Evolutionary conservation across 2,113 vertebrate species (phyloP), one percentile per base, ranked within the genome.

Genomic region (Mormyrus iriodes): DNA sequence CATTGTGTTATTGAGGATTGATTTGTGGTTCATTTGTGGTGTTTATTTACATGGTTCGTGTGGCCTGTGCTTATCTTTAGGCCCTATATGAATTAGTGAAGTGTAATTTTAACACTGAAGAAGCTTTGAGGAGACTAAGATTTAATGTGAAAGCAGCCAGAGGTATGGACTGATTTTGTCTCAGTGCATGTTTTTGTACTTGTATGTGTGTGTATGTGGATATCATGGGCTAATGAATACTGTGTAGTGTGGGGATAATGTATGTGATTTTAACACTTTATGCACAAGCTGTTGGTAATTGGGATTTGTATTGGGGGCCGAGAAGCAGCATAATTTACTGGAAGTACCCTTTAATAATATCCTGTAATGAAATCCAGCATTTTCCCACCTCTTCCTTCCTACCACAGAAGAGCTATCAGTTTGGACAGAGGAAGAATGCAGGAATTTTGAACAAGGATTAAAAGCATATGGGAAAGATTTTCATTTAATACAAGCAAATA

Each of bases 401-500:
- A 88, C 89, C 86, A 93, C 92, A 99, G 98, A 99, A 93, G 98
- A 99, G 90, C 95, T 99, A 5, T 98, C 97, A 88, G 96, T 98
- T 83, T 99, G 98, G 98, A 99, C 97, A 49, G 97, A 99, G 90
- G 98, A 99, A 92, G 98, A 99, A 91, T 98, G 97, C 94, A 96
- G 97, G 94, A 97, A 98, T 93, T 99, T 99, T 95, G 98, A 99
- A 85, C 97, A 98, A 96, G 98, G 97, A 61, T 94, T 99, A 88
- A 98, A 98, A 93, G 96, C 97, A 89, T 99, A 98, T 93, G 98
- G 97, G 48, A 99, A 98, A 93, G 97, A 99, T 94, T 98, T 99
- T 94, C 97, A 98, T 91, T 96, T 97, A 91, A 97, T 98, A 95
- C 98, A 99, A 93, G 97, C 97, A 92, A 99, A 99, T 93, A 99